Evolutionary conservation across 2,113 vertebrate species (phyloP).

Genomic region (Prochilodus magdalenae): DNA sequence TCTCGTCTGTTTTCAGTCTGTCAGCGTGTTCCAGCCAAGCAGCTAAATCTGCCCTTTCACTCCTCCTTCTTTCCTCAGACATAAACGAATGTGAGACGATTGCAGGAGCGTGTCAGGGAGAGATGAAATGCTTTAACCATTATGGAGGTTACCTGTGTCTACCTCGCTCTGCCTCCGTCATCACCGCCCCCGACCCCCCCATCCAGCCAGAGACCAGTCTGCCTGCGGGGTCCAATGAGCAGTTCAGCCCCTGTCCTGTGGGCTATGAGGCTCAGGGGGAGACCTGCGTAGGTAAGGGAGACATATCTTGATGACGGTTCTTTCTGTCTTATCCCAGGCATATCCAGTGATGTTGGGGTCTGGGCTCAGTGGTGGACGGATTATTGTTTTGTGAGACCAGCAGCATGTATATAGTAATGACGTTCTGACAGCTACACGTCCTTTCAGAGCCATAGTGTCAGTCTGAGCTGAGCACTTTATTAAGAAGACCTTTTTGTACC

Average conservation of each 20-base stretch:
- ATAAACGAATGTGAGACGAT: constrained; percentile 92
- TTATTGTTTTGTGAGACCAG: too few species aligned
- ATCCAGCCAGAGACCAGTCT: constrained; percentile 61
- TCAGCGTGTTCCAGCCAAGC: constrained; percentile 7
- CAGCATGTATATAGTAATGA: too few species aligned
- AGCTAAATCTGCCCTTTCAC: not conserved
- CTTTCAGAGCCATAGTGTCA: too few species aligned
- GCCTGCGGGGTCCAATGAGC: constrained; percentile 42
- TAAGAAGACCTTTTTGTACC: too few species aligned
- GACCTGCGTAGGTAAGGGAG: constrained; percentile 84
- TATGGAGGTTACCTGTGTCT: constrained; percentile 92
- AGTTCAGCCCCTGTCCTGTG: constrained; percentile 79
- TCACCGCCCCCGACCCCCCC: constrained; percentile 75
- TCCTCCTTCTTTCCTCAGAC: constrained; percentile 70
- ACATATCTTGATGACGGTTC: too few species aligned
- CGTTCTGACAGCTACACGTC: too few species aligned
- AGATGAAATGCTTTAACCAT: constrained; percentile 95
- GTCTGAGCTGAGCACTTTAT: too few species aligned
- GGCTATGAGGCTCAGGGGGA: constrained; percentile 85
- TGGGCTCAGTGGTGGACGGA: too few species aligned
- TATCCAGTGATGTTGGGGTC: too few species aligned
- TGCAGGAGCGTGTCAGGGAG: constrained; percentile 87
- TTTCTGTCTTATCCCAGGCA: too few species aligned
- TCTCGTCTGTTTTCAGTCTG: constrained; percentile 1
- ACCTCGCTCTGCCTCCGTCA: constrained; percentile 87